A percentile compares a stretch with the other conserved stretches of the same genome.
Conservation (phyloP, 2,113 vertebrate species). For the zebrafish (Danio rerio) region GRCz12tu NC_133185.1:7033001-7033500, state of each 20-base stretch:
- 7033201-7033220: constrained; percentile 86
- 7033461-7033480: too few species aligned
- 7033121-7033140: constrained; percentile 71
- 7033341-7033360: too few species aligned
- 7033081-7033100: neutral
- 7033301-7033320: neutral
- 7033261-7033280: constrained; percentile 76
- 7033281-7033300: neutral
- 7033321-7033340: neutral
- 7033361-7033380: too few species aligned
- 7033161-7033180: constrained; percentile 89
- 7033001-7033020: too few species aligned
- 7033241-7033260: constrained; percentile 89
- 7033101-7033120: constrained; percentile 23
- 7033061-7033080: too few species aligned
- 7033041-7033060: too few species aligned
- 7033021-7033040: neutral
- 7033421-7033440: too few species aligned
- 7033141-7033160: constrained; percentile 86
- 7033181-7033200: constrained; percentile 89
- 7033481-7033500: too few species aligned
- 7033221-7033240: constrained; percentile 89
- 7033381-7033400: too few species aligned
- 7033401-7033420: too few species aligned
- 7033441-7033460: too few species aligned